phyloP scores from a whole-genome alignment of 2,797 vertebrate genomes.

The Poeciliopsis turneri region DNA sequence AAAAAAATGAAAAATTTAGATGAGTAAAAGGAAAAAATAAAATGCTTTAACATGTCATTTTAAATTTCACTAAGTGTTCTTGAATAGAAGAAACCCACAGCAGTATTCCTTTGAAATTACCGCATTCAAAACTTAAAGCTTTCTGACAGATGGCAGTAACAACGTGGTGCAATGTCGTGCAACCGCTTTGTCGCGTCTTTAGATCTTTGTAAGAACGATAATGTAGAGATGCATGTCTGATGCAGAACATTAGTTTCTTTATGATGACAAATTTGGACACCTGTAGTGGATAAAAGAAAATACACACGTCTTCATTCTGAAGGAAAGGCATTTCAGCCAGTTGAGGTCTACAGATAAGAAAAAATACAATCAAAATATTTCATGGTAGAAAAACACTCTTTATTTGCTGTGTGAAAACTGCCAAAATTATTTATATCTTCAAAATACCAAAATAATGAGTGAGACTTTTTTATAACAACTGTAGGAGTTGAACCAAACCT shows the following conservation, averaged over 20 bases:
- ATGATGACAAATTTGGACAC: background rate
- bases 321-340: background rate
- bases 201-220: background rate
- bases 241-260: background rate
- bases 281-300: background rate
- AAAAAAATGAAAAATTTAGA: background rate
- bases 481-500: background rate
- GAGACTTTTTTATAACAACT: background rate
- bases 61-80: background rate
- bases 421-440: background rate
- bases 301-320: background rate
- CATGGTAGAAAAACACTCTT: no score
- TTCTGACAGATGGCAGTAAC: constrained; percentile 1
- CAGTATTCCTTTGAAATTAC: background rate
- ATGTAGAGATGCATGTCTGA: background rate
- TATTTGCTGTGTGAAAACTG: no score
- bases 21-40: background rate
- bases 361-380: background rate
- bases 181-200: background rate
- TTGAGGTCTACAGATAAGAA: background rate
- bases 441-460: background rate
- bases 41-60: background rate
- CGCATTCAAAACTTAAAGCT: background rate
- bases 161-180: background rate
- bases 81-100: background rate